Evolutionary conservation across 2,888 invertebrate genomes (phyloP).

Genomic region (Agrochola circellaris): DNA sequence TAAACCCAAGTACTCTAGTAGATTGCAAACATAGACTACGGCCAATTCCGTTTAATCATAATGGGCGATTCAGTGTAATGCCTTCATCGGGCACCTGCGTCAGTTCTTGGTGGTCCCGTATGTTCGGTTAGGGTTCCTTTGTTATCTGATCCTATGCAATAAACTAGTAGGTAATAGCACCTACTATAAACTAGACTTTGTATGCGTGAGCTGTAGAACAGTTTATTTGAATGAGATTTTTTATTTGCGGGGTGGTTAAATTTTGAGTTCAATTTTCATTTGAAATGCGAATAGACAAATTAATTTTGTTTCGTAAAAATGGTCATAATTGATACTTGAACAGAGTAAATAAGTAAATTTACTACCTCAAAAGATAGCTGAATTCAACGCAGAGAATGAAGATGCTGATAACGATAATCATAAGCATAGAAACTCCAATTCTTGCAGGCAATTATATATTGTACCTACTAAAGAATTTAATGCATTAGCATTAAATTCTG

Average conservation of each 20-base stretch:
- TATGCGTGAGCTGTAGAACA: constrained; percentile 30
- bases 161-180: constrained; percentile 59
- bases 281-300: too few relatives aligned
- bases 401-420: not conserved
- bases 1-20: constrained; percentile 73
- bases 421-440: not conserved
- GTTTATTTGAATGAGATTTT: constrained; percentile 13
- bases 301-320: not conserved
- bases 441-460: not conserved
- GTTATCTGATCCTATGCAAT: constrained; percentile 66
- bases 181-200: constrained; percentile 48
- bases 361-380: too few relatives aligned
- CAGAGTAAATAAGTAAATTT: too few relatives aligned
- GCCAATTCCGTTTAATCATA: constrained; percentile 85
- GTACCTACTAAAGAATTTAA: not conserved
- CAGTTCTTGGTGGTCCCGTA: constrained; percentile 73
- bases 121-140: constrained; percentile 59
- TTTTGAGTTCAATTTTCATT: not conserved
- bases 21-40: constrained; percentile 85
- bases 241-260: constrained; percentile 10
- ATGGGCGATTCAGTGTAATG: constrained; percentile 87
- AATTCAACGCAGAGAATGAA: too few relatives aligned
- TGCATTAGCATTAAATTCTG: too few relatives aligned
- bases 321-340: not conserved
- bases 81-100: constrained; percentile 88